Evolutionary conservation across 2,797 vertebrate genomes (phyloP).

Genomic region (Phaenicophaeus curvirostris): DNA sequence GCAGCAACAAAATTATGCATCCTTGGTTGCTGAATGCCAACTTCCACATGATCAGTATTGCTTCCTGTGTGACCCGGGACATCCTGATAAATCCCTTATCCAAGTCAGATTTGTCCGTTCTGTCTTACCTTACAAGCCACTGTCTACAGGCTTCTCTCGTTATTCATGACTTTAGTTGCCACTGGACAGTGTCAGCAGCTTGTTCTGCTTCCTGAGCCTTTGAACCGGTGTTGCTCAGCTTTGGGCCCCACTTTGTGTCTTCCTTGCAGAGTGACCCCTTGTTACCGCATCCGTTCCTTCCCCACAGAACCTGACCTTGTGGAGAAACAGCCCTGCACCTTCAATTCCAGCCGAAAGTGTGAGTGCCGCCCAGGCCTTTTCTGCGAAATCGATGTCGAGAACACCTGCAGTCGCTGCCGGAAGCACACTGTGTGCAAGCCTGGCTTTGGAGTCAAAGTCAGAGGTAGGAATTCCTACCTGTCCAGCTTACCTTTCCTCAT

Average conservation of each 20-base stretch:
- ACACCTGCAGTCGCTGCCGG: slow-evolving; percentile 53
- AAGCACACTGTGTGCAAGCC: slow-evolving; percentile 18
- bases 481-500: rapidly evolving
- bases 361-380: slow-evolving; percentile 63
- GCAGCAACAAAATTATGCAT: neutral
- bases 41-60: neutral
- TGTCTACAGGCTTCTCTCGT: neutral
- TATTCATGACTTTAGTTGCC: neutral
- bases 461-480: slow-evolving; percentile 37
- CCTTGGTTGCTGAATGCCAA: neutral
- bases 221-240: neutral
- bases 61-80: neutral
- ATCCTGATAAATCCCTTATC: neutral
- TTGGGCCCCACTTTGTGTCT: neutral
- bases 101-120: neutral
- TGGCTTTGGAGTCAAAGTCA: slow-evolving; percentile 44
- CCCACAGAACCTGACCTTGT: slow-evolving; percentile 38
- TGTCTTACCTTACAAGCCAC: neutral
- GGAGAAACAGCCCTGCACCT: slow-evolving; percentile 64
- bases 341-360: neutral
- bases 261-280: neutral
- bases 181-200: rapidly evolving
- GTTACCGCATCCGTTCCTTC: neutral
- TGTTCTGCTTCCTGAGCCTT: neutral
- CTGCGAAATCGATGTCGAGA: rapidly evolving